These are phyloP conservation scores for Papilio dardanus DNA, from an alignment of 1,140 invertebrate genomes.

Conservation along the genomic window DNA sequence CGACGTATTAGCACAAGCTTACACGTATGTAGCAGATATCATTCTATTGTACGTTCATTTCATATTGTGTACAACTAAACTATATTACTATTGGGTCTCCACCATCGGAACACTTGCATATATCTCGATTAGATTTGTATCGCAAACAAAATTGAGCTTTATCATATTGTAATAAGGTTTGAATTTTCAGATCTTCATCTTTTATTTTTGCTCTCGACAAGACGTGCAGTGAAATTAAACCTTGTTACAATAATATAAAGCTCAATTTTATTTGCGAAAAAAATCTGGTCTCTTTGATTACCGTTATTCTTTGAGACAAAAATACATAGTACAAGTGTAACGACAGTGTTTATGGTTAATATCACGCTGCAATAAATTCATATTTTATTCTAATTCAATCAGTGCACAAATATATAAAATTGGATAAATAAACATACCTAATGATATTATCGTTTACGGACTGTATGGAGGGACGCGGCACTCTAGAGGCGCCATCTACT, in stretches of 20 bases:
- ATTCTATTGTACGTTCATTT: slow-evolving; percentile 9
- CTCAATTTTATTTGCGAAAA: too few species aligned
- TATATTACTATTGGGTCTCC: slow-evolving; percentile 17
- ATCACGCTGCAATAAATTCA: not conserved
- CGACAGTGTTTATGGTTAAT: not conserved
- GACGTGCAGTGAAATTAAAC: too few species aligned
- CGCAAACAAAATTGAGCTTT: too few species aligned
- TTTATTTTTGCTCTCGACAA: too few species aligned
- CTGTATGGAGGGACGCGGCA: slow-evolving; percentile 82
- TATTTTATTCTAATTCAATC: slow-evolving; percentile 38
- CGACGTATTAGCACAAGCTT: slow-evolving; percentile 71
- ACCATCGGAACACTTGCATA: not conserved
- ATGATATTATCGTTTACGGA: slow-evolving; percentile 88
- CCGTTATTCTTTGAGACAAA: too few species aligned
- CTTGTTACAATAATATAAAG: too few species aligned
- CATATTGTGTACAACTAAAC: slow-evolving; percentile 11
- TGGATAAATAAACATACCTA: slow-evolving; percentile 80
- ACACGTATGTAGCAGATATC: slow-evolving; percentile 39
- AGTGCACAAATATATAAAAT: slow-evolving; percentile 34
- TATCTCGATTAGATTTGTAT: too few species aligned
- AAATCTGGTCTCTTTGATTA: too few species aligned
- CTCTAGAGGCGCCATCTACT: slow-evolving; percentile 68
- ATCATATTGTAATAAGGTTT: too few species aligned
- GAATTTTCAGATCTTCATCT: too few species aligned
- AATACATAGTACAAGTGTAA: not conserved